Evolutionary conservation across 1,140 invertebrate species (phyloP).

Genomic region (Probaryconus sp.): DNA sequence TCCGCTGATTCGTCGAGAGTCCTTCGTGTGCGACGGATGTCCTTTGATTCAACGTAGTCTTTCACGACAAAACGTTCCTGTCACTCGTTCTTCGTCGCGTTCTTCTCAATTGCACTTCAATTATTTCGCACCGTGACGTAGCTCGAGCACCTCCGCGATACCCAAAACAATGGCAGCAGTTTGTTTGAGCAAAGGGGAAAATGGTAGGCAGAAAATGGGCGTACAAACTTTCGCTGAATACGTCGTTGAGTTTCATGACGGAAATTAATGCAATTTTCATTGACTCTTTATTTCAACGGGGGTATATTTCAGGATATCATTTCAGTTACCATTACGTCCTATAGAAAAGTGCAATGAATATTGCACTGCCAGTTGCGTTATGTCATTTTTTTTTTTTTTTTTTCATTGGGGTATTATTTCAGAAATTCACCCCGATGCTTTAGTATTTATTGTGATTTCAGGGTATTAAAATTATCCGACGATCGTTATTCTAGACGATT

Average conservation of each 20-base stretch:
- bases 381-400: too few relatives aligned
- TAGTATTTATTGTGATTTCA: neutral
- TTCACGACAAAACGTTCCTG: slow-evolving; percentile 58
- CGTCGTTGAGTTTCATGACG: slow-evolving; percentile 28
- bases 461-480: neutral
- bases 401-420: slow-evolving; percentile 3
- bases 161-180: slow-evolving; percentile 51
- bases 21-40: slow-evolving; percentile 58
- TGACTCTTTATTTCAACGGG: slow-evolving; percentile 25
- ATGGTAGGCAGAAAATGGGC: slow-evolving; percentile 30
- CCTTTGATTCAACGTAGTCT: slow-evolving; percentile 59
- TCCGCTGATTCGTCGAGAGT: slow-evolving; percentile 55
- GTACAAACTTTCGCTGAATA: slow-evolving; percentile 35
- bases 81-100: slow-evolving; percentile 45
- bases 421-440: too few relatives aligned
- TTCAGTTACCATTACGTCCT: slow-evolving; percentile 18
- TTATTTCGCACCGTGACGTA: slow-evolving; percentile 60
- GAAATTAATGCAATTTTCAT: slow-evolving; percentile 55
- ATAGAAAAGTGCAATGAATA: slow-evolving; percentile 24
- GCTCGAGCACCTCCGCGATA: slow-evolving; percentile 34
- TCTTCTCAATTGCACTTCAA: slow-evolving; percentile 62
- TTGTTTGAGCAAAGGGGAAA: slow-evolving; percentile 47
- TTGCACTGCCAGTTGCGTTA: slow-evolving; percentile 19
- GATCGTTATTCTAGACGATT: too few relatives aligned
- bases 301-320: slow-evolving; percentile 18